phyloP scores from a whole-genome alignment of 2,797 vertebrate species.

The Tympanoctomys barrerae region DNA sequence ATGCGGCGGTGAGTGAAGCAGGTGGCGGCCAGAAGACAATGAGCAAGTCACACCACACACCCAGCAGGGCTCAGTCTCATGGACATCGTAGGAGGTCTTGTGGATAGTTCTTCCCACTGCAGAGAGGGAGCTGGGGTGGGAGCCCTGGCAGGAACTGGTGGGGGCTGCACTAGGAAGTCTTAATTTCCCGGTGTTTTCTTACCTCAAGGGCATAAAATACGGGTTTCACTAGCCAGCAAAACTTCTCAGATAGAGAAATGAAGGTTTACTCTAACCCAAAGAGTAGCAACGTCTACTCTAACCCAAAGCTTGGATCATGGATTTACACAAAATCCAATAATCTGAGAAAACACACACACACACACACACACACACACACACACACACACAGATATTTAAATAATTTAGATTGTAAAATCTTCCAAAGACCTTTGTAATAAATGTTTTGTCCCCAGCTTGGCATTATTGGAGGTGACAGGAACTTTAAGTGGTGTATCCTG shows the following conservation, averaged over 20 bases:
- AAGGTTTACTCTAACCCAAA: background rate
- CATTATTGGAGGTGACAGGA: background rate
- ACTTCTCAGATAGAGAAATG: background rate
- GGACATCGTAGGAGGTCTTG: background rate
- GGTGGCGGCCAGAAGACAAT: background rate
- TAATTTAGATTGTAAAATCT: background rate
- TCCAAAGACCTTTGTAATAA: background rate
- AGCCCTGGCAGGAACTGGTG: background rate
- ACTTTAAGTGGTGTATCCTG: background rate
- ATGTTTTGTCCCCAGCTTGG: background rate
- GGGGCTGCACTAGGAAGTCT: background rate
- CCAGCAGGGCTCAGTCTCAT: too few relatives aligned
- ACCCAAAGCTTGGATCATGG: background rate
- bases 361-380: background rate
- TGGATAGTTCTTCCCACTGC: background rate
- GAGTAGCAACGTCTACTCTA: background rate
- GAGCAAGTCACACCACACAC: background rate
- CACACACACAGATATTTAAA: background rate
- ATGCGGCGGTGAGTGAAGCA: background rate
- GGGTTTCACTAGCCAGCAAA: background rate
- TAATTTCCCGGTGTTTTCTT: background rate
- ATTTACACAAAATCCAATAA: slow-evolving; percentile 32
- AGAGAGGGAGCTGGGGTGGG: background rate
- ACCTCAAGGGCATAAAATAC: background rate
- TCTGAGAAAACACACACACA: background rate